Evolutionary conservation across 1,140 invertebrate genomes (phyloP), one percentile per base, ranked within the genome.

Genomic region (Drosophila arizonae): DNA sequence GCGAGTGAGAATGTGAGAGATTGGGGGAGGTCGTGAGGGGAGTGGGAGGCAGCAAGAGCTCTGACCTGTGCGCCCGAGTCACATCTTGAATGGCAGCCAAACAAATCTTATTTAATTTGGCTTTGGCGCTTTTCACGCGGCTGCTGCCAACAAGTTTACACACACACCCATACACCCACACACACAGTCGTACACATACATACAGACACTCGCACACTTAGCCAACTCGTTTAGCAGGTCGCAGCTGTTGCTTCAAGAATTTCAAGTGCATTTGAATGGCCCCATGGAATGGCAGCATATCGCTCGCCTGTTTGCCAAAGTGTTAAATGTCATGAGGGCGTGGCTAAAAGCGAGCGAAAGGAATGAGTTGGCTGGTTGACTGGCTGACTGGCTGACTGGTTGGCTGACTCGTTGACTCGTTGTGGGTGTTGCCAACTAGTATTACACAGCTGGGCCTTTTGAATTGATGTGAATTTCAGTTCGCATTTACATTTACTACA

Each of bases 41-140:
- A 39, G 64, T 45, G 36, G 28, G 46, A 43, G 57, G 56, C 80
- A 79, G 77, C 73, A 87, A 54, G 50, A 26, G 54, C 62, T 69
- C 81, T 77, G 70, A 87, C 75, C 79, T 81, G 78, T 57, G 54
- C 66, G 69, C 60, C 54, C 60, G 61, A 69, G 55, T 61, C 69
- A 60, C 66, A 74, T 79, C 76, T 88, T 82, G 82, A 88, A 84
- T 67, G 77, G 73, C 77, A 80, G 84, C 84, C 84, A 88, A 88
- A 88, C 84, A 88, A 88, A 88, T 88, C 84, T 88, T 88, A 88
- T 88, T 88, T 88, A 88, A 88, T 88, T 88, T 87, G 82, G 79
- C 74, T 87, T 87, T 81, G 82, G 67, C 82, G 79, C 72, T 67
- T 86, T 72, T 67, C 62, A 62, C 71, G 71, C 71, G 65, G 65